phyloP scores from a whole-genome alignment of 2,113 vertebrate genomes.

The Acanthisitta chloris region DNA sequence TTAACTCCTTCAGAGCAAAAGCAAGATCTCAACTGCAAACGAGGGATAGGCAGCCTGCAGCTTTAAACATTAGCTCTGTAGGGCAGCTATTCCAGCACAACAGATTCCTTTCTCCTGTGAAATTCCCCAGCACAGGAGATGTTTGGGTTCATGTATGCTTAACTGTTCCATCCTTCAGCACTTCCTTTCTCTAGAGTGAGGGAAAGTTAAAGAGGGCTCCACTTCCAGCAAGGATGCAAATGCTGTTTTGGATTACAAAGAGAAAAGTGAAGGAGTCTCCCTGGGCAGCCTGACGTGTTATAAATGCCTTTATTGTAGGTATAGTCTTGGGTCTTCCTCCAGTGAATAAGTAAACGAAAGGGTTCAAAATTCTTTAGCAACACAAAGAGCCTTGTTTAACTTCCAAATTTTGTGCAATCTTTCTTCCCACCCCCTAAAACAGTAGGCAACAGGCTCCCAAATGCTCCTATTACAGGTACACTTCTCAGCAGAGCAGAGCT shows the following conservation, averaged over 20 bases:
- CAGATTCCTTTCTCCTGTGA: constrained; percentile 62
- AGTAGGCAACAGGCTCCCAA: neutral
- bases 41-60: neutral
- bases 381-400: neutral
- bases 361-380: neutral
- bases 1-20: neutral
- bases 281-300: constrained; percentile 37
- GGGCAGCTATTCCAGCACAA: constrained; percentile 42
- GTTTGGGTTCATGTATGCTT: constrained; percentile 30
- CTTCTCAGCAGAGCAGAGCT: neutral
- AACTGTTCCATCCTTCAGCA: constrained; percentile 38
- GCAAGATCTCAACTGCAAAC: neutral
- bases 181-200: constrained; percentile 44
- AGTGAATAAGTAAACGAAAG: neutral
- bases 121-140: constrained; percentile 22
- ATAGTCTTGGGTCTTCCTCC: constrained; percentile 9
- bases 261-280: constrained; percentile 18
- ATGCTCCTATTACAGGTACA: neutral
- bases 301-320: constrained; percentile 47
- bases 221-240: constrained; percentile 31
- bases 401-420: neutral
- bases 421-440: neutral
- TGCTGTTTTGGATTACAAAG: constrained; percentile 65
- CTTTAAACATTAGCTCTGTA: constrained; percentile 40
- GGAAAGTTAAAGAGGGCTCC: constrained; percentile 9